A percentile compares a stretch with the other conserved stretches of the same genome.
Conservation (phyloP, 2,888 invertebrate genomes). For the Corbicula japonica region DNA sequence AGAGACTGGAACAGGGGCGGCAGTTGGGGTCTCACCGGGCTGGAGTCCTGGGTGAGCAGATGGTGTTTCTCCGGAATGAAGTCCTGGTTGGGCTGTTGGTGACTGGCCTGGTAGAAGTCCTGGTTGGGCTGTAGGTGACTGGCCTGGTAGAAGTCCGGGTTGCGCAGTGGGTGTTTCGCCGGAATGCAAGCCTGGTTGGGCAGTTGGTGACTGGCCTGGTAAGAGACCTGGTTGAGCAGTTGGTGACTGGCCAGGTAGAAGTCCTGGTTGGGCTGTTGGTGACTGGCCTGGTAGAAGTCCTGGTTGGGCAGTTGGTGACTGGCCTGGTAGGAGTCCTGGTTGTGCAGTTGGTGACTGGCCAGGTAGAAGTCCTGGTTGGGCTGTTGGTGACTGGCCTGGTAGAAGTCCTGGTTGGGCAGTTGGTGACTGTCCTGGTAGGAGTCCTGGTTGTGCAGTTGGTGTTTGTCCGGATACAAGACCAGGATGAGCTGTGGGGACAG, state of each 20-base stretch:
- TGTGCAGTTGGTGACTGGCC: not conserved
- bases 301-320: no score
- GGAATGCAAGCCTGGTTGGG: no score
- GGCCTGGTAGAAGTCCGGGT: no score
- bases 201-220: no score
- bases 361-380: conserved; percentile 41
- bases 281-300: no score
- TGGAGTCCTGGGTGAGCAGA: conserved; percentile 46
- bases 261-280: no score
- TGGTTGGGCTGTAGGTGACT: conserved; percentile 40
- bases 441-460: conserved; percentile 38
- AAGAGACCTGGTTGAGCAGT: no score
- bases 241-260: no score
- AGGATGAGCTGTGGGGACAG: conserved; percentile 50
- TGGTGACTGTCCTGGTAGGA: no score
- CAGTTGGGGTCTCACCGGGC: conserved; percentile 42
- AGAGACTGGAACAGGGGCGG: conserved; percentile 19
- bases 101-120: conserved; percentile 8
- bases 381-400: conserved; percentile 42
- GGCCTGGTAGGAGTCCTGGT: no score
- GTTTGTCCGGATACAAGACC: conserved; percentile 26
- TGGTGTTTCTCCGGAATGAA: conserved; percentile 38
- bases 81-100: conserved; percentile 47
- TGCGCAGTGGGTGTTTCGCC: no score
- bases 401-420: conserved; percentile 27